A percentile compares a stretch with the other conserved stretches of the same genome.
Evolutionary conservation across 2,113 vertebrate genomes (phyloP).

Genomic region (Prinia subflava): DNA sequence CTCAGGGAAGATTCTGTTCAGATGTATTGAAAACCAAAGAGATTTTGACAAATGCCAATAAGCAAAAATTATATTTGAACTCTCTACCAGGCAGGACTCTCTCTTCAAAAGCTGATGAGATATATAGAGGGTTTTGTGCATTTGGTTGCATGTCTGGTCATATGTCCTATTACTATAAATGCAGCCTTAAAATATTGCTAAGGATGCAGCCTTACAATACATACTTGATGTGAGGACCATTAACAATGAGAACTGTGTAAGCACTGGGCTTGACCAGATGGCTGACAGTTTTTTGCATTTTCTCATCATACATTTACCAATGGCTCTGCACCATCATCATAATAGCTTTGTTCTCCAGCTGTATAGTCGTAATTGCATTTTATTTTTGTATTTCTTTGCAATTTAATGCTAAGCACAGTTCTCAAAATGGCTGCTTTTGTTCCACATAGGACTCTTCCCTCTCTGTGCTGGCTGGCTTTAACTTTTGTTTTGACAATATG

Average conservation of each 20-base stretch:
- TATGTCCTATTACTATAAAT: neutral
- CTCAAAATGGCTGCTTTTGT: slow-evolving; percentile 14
- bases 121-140: neutral
- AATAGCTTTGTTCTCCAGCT: slow-evolving; percentile 57
- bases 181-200: slow-evolving; percentile 4
- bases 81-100: neutral
- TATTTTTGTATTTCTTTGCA: slow-evolving; percentile 27
- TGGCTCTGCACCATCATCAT: slow-evolving; percentile 14
- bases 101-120: slow-evolving; percentile 2
- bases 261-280: slow-evolving; percentile 25
- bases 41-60: neutral
- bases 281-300: slow-evolving; percentile 34
- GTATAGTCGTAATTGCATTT: slow-evolving; percentile 36
- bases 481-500: neutral
- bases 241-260: neutral
- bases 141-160: neutral
- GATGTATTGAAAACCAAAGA: neutral
- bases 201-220: neutral
- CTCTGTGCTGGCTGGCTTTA: neutral
- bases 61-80: neutral
- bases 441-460: neutral
- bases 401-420: neutral
- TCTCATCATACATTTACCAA: neutral
- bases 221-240: neutral
- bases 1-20: neutral